A percentile compares a stretch with the other conserved stretches of the same genome.
Evolutionary conservation across 2,113 vertebrate species (phyloP).

Genomic region (Barbus barbus): DNA sequence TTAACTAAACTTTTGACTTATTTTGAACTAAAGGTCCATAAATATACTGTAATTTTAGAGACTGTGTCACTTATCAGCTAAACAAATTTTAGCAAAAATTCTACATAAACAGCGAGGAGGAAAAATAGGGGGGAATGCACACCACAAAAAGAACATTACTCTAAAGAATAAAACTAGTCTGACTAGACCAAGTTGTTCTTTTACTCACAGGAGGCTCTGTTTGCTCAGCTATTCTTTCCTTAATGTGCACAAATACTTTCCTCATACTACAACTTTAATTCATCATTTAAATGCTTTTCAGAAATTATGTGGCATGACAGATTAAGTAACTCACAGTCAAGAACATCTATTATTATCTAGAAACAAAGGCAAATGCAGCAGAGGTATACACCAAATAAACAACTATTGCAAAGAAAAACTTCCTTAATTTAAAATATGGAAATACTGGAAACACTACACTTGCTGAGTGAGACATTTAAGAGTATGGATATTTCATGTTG

Average conservation of each 20-base stretch:
- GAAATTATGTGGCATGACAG: neutral
- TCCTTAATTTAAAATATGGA: neutral
- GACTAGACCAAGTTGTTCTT: constrained; percentile 12
- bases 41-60: neutral
- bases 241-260: neutral
- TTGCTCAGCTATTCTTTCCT: neutral
- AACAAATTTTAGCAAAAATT: neutral
- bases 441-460: neutral
- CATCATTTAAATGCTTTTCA: neutral
- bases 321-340: neutral
- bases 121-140: neutral
- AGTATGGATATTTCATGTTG: neutral
- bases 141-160: neutral
- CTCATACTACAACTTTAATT: constrained; percentile 2
- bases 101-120: neutral
- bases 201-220: neutral
- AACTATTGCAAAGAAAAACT: neutral
- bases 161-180: constrained; percentile 22
- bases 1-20: neutral
- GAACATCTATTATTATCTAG: neutral
- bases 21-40: neutral
- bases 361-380: neutral
- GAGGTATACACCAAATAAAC: neutral
- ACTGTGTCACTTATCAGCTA: neutral
- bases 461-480: neutral